Conservation (phyloP, 2,797 vertebrate species). For the Acrossocheilus wenchowensis region DNA sequence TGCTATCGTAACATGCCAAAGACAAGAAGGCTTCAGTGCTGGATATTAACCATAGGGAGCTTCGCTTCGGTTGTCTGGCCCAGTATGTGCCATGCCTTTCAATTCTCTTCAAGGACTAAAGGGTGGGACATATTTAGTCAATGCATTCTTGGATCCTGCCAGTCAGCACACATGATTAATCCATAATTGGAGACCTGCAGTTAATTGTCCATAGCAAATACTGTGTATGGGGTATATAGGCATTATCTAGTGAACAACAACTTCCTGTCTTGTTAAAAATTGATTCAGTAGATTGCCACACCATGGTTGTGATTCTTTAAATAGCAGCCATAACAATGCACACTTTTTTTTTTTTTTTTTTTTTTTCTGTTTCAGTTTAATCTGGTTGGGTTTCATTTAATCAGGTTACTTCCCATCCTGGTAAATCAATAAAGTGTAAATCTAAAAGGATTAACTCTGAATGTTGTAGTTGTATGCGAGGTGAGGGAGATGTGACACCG, state of each 20-base stretch:
- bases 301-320: conserved; percentile 19
- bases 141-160: conserved; percentile 72
- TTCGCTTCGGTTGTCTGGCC: not conserved
- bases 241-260: conserved; percentile 1
- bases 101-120: conserved; percentile 65
- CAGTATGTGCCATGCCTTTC: conserved; percentile 64
- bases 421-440: conserved; percentile 42
- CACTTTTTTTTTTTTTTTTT: not conserved
- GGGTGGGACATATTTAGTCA: conserved; percentile 70
- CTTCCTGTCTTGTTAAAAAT: conserved; percentile 17
- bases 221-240: conserved; percentile 59
- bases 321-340: conserved; percentile 37
- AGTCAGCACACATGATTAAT: conserved; percentile 65
- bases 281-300: conserved; percentile 3
- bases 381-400: conserved; percentile 39
- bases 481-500: conserved; percentile 23
- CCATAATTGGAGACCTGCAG: conserved; percentile 33
- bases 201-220: conserved; percentile 64
- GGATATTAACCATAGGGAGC: conserved; percentile 6
- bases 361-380: not conserved
- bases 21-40: not conserved
- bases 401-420: conserved; percentile 28
- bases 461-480: conserved; percentile 33
- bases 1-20: not conserved
- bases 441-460: conserved; percentile 38